Percentiles rank a stretch among this genome's conserved stretches.
Evolutionary conservation across 2,888 invertebrate genomes (phyloP).

Genomic region (Elysia crispata): DNA sequence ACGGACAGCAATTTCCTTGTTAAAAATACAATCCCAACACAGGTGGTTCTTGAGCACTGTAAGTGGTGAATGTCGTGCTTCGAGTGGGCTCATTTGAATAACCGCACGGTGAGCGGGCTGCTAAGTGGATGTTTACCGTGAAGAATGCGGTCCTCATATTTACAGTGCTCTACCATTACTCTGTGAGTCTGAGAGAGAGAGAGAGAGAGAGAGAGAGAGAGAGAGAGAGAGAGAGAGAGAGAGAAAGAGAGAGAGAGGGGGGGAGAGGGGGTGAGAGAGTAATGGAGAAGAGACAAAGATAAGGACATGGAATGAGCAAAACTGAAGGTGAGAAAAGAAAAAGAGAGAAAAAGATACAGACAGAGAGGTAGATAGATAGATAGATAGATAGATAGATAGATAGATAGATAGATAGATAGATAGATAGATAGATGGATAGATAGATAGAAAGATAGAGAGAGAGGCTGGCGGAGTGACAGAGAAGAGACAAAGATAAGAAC

Average conservation of each 20-base stretch:
- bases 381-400: background rate
- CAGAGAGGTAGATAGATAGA: background rate
- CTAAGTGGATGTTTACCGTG: no score
- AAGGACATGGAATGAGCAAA: background rate
- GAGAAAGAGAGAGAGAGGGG: background rate
- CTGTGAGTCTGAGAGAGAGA: background rate
- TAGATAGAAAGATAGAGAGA: no score
- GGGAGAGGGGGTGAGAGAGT: background rate
- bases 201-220: background rate
- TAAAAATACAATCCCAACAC: no score
- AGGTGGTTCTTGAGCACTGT: no score
- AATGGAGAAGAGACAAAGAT: background rate
- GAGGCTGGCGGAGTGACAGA: background rate
- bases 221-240: slow-evolving; percentile 7
- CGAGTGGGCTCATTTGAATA: no score
- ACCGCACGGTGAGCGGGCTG: no score
- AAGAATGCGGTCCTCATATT: no score
- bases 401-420: background rate
- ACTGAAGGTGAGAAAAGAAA: background rate
- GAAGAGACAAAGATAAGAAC: background rate
- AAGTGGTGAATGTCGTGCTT: no score
- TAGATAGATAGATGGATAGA: background rate
- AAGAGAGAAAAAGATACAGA: background rate
- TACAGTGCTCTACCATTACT: background rate
- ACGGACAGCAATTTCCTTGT: no score